These are phyloP conservation scores for Boulengeromyrus knoepffleri DNA, from an alignment of 2,113 vertebrate genomes.

Conservation along the genomic window DNA sequence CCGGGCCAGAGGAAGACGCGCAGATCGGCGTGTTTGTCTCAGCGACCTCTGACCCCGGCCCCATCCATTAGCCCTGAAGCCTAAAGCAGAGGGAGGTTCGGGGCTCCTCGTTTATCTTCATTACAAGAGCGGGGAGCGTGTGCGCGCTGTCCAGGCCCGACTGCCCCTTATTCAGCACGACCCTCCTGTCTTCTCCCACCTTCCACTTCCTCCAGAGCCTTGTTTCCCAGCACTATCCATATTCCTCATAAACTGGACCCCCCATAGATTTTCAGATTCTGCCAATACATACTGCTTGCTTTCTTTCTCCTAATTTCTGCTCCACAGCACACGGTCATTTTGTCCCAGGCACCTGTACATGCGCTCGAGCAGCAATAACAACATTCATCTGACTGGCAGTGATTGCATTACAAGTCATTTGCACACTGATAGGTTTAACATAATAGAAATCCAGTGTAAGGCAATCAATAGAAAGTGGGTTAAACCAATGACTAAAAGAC, in stretches of 20 bases:
- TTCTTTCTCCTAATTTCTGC: neutral
- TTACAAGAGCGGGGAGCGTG: constrained; percentile 48
- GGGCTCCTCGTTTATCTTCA: constrained; percentile 57
- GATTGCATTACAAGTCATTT: neutral
- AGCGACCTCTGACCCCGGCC: constrained; percentile 51
- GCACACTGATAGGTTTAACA: neutral
- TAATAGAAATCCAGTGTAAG: neutral
- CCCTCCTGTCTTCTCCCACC: neutral
- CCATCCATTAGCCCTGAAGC: constrained; percentile 57
- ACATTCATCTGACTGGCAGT: neutral
- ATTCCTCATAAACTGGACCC: neutral
- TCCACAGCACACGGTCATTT: neutral
- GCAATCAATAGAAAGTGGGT: neutral
- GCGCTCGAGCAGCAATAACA: neutral
- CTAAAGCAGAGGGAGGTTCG: neutral
- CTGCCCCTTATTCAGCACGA: constrained; percentile 31
- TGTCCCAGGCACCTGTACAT: neutral
- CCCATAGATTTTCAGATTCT: neutral
- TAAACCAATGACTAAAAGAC: neutral
- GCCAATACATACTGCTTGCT: neutral
- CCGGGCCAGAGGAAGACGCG: constrained; percentile 40
- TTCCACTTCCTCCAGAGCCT: constrained; percentile 21
- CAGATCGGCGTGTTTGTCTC: constrained; percentile 46
- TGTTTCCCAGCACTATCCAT: neutral
- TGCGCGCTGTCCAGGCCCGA: constrained; percentile 33